Evolutionary conservation across 2,797 vertebrate species (phyloP).

Genomic region (Phoxinus dragarum): DNA sequence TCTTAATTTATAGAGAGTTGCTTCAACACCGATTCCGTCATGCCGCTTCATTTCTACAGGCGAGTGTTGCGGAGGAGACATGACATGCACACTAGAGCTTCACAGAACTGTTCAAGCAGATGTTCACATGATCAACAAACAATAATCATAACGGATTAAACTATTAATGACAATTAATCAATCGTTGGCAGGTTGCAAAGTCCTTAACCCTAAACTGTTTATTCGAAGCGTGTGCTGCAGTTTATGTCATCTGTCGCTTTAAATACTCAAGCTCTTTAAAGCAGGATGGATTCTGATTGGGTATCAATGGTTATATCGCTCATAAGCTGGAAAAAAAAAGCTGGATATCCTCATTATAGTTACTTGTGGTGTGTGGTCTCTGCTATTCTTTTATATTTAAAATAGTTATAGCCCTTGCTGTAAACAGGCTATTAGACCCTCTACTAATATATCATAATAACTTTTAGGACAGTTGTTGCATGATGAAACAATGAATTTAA

Average conservation of each 20-base stretch:
- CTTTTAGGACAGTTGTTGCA: background rate
- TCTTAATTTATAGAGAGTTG: constrained; percentile 18
- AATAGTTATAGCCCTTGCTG: too few relatives aligned
- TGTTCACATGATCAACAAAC: background rate
- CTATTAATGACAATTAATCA: background rate
- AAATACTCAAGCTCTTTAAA: background rate
- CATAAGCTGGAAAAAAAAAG: too few relatives aligned
- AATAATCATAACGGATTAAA: background rate
- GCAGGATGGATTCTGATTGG: background rate
- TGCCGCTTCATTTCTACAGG: background rate
- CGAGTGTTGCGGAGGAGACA: background rate
- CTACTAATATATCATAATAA: background rate
- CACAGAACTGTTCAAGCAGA: background rate
- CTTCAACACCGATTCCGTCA: background rate
- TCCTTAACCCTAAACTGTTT: background rate
- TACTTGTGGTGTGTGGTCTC: too few relatives aligned
- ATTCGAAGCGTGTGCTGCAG: too few relatives aligned
- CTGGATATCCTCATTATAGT: too few relatives aligned
- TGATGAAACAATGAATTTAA: background rate
- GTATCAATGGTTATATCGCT: too few relatives aligned
- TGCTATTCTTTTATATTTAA: too few relatives aligned
- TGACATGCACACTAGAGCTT: constrained; percentile 9
- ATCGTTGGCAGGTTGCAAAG: background rate
- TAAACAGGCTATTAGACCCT: too few relatives aligned
- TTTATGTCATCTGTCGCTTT: background rate